Evolutionary conservation across 2,113 vertebrate genomes (phyloP).

Genomic region (Galeopterus variegatus): DNA sequence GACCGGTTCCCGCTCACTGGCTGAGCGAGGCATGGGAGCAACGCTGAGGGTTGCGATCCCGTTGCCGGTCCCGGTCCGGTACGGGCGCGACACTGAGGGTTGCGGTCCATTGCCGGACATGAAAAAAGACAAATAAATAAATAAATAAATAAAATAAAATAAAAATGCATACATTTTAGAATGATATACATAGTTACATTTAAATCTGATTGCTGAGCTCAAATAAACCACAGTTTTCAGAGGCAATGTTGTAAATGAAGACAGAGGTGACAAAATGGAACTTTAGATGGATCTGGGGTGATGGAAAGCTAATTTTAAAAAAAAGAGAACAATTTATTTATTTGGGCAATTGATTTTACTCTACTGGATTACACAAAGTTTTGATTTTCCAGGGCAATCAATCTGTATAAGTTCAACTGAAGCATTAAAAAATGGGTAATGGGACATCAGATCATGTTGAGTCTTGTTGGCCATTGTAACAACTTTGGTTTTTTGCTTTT

Average conservation of each 20-base stretch:
- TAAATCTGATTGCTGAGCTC: slow-evolving; percentile 84
- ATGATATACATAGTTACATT: slow-evolving; percentile 87
- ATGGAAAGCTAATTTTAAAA: slow-evolving; percentile 78
- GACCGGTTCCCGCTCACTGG: too few relatives aligned
- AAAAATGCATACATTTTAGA: slow-evolving; percentile 86
- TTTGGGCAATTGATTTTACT: slow-evolving; percentile 76
- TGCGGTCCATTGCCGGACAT: too few relatives aligned
- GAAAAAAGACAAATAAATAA: too few relatives aligned
- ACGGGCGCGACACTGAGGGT: too few relatives aligned
- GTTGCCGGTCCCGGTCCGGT: too few relatives aligned
- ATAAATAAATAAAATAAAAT: too few relatives aligned
- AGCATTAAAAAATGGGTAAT: background rate
- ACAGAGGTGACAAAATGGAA: slow-evolving; percentile 61
- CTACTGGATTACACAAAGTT: slow-evolving; percentile 75
- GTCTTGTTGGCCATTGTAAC: background rate
- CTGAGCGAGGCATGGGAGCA: too few relatives aligned
- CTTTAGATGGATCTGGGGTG: slow-evolving; percentile 63
- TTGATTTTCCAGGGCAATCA: slow-evolving; percentile 66
- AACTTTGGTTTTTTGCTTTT: too few relatives aligned
- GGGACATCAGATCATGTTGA: background rate
- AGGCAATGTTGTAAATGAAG: slow-evolving; percentile 70
- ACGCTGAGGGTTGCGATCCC: too few relatives aligned
- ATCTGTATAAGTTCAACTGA: slow-evolving; percentile 74
- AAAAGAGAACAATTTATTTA: slow-evolving; percentile 73
- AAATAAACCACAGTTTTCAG: slow-evolving; percentile 73